Evolutionary conservation across 2,113 vertebrate species (phyloP), one percentile per base, ranked within the genome.

Genomic region (Morone saxatilis): DNA sequence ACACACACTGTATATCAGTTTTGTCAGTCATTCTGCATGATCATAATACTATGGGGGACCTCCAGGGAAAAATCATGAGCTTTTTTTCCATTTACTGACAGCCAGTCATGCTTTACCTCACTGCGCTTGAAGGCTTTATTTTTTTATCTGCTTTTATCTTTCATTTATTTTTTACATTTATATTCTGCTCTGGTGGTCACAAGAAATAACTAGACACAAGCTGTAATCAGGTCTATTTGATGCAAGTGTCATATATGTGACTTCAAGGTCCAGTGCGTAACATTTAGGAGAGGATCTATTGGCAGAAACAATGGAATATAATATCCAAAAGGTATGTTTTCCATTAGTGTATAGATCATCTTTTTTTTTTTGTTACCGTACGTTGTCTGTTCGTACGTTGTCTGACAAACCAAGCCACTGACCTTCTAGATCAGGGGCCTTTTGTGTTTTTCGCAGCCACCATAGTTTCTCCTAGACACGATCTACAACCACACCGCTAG

Each of bases 21-120:
- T 65, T 65, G 61, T 19, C 45, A 45, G 78, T 53, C 78, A 67
- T 65, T 77, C 61, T 36, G 57, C 38, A 53, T 76, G 31, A 61
- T 41, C 17, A 11, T 1, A 22, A 62, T 20, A 31, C 45, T 31
- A 14, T 45, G 19, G 7, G 9, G 48, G 31, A 43, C 22, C 77
- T 69, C 59, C 10, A 41, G 63, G 45, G 59, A 13, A 43, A 60
- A 54, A 61, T 31, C 9, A 7, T 22, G 9, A n/a, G n/a, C 22
- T n/a, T 66, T 40, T 43, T 50, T n/a, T 4, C 9, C 9, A 38
- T n/a, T 40, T 60, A 71, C 36, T 76, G 78, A 86, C 67, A 67
- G 53, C 20, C 3, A 40, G 25, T 41, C 53, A 22, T 20, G 9
- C 51, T 40, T 36, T 43, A 19, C 47, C 54, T 40, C 25, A n/a